These are phyloP conservation scores for Parnassius glacialis DNA, from an alignment of 2,888 invertebrate genomes.

Conservation along the genomic window DNA sequence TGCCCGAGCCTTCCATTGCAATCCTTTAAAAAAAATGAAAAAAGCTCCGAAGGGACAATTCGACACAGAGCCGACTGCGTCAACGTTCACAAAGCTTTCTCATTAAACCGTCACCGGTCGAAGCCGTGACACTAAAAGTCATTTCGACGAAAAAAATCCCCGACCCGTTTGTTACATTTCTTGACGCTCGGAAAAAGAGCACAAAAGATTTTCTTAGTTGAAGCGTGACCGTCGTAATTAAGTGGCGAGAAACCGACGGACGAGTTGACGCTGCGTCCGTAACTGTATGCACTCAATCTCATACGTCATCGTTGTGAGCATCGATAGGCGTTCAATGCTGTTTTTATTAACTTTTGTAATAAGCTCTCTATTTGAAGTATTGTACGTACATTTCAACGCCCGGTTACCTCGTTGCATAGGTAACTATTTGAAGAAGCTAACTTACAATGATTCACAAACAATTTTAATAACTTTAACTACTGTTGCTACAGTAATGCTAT, in stretches of 20 bases:
- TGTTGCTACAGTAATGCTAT: no score
- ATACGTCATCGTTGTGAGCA: conserved; percentile 25
- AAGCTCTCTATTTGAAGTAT: conserved; percentile 24
- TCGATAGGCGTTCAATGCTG: conserved; percentile 9
- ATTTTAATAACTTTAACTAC: neutral
- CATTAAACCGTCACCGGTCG: conserved; percentile 75
- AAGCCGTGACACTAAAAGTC: conserved; percentile 75
- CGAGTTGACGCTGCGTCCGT: conserved; percentile 33
- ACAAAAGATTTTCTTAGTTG: conserved; percentile 76
- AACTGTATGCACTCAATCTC: conserved; percentile 25
- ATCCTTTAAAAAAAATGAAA: conserved; percentile 57
- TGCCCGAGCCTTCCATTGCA: conserved; percentile 38
- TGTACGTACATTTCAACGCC: conserved; percentile 18
- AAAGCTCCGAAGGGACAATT: conserved; percentile 63
- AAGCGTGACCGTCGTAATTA: conserved; percentile 79
- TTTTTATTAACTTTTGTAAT: conserved; percentile 25
- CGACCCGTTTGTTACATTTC: conserved; percentile 71
- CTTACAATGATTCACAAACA: neutral
- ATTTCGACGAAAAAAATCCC: conserved; percentile 65
- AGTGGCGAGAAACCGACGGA: conserved; percentile 59
- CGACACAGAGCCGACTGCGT: conserved; percentile 71
- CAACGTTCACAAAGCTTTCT: conserved; percentile 75
- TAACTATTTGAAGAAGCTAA: conserved; percentile 12
- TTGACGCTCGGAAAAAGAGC: conserved; percentile 72
- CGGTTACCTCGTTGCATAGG: conserved; percentile 16